Evolutionary conservation across 23 tunicate genomes (phyloP), one percentile per base, ranked within the genome.

Genomic region (Trididemnum nubilum): DNA sequence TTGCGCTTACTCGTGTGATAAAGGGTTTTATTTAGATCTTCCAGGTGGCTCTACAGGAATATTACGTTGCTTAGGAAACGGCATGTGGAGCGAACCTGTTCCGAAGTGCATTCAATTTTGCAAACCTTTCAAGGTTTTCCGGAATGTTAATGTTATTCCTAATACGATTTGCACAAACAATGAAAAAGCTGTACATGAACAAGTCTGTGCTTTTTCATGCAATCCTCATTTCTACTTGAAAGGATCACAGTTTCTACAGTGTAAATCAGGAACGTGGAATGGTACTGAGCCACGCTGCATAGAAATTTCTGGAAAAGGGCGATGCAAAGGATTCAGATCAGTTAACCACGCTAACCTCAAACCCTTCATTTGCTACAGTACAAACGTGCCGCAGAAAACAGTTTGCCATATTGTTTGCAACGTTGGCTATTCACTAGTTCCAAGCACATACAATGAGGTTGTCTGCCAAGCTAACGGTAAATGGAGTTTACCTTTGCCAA

Each of bases 401-500:
- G 35, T 33, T 44, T 73, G 79, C 29, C 34, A 27, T 5, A 26
- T 39, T 19, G 9, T 5, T 23, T 73, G 79, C 25, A 24, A 4
- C 22, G 26, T 26, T 3, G 79, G 79, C 7, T 73, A 25, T 25
- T 22, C 59, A n/a, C 29, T 31, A 12, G 60, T 73, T 44, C 27
- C 29, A 7, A 7, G 37, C 35, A 39, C 22, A 73, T 24, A 73
- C 30, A 29, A 39, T 24, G 21, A 39, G 12, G 34, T 59, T 12
- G 59, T 73, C 25, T 73, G 79, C 25, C 59, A 44, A 73, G 59
- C 60, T 5, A 33, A 73, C 24, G 59, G 79, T 2, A 15, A 9
- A 18, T 73, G 79, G 79, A 73, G 79, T 25, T 73, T 59, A 15
- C 79, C 79, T 3, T 40, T 73, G 29, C 59, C 79, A 2, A 25